A percentile compares a stretch with the other conserved stretches of the same genome.
phyloP scores from a whole-genome alignment of 2,113 vertebrate genomes.

The Leptobrachium leishanense region DNA sequence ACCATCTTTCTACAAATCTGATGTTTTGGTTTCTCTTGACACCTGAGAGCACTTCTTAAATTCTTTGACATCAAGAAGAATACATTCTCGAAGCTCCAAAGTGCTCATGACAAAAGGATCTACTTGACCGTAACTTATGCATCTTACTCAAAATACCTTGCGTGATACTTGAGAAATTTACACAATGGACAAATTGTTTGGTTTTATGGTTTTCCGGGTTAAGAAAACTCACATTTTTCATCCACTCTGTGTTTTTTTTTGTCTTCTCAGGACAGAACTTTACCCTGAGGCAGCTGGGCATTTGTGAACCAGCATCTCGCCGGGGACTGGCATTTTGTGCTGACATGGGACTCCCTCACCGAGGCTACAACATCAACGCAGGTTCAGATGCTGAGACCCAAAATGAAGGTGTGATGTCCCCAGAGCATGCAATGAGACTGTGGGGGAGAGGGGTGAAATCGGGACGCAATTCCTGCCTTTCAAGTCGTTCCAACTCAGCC shows the following conservation, averaged over 20 bases:
- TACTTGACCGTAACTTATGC: conserved; percentile 45
- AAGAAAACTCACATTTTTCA: background rate
- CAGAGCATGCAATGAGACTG: conserved; percentile 91
- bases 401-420: conserved; percentile 89
- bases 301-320: conserved; percentile 89
- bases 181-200: background rate
- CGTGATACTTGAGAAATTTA: conserved; percentile 5
- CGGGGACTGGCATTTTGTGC: conserved; percentile 93
- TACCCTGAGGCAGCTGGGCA: conserved; percentile 95
- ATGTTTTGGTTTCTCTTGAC: conserved; percentile 44
- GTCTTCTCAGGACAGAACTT: conserved; percentile 91
- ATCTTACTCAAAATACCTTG: conserved; percentile 12
- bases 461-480: conserved; percentile 89
- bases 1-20: conserved; percentile 51
- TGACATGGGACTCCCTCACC: conserved; percentile 93
- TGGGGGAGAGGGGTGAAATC: conserved; percentile 93
- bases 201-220: conserved; percentile 1
- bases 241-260: conserved; percentile 65
- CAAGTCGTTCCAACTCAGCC: conserved; percentile 95
- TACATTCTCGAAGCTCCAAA: background rate
- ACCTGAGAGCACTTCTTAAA: conserved; percentile 44
- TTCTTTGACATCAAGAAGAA: conserved; percentile 37
- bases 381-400: conserved; percentile 86
- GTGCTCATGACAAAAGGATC: conserved; percentile 47
- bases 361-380: conserved; percentile 87